Conservation (phyloP, 2,113 vertebrate species). For the Osmerus mordax region DNA sequence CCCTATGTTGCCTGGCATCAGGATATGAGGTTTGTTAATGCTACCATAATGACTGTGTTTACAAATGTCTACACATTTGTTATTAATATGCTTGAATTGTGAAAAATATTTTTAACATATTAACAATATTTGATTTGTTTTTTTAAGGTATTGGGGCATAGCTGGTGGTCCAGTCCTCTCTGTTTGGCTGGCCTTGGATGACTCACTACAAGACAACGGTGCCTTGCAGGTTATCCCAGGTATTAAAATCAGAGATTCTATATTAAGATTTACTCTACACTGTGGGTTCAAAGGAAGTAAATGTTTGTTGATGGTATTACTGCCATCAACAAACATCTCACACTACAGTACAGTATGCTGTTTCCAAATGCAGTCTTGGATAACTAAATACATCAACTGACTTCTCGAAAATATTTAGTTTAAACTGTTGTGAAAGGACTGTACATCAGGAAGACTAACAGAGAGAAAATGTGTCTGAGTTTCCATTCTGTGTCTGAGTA, state of each 20-base stretch:
- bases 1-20: constrained; percentile 80
- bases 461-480: neutral
- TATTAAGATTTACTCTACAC: neutral
- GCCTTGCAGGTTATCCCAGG: constrained; percentile 78
- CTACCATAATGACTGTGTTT: neutral
- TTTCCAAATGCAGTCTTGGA: too few relatives aligned
- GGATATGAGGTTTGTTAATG: constrained; percentile 71
- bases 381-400: too few relatives aligned
- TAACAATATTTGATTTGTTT: neutral
- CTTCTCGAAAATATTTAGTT: neutral
- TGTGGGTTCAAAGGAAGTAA: neutral
- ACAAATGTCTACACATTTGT: too few relatives aligned
- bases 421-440: neutral
- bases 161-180: constrained; percentile 74
- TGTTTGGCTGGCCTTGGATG: constrained; percentile 77
- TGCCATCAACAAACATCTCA: too few relatives aligned
- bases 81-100: too few relatives aligned
- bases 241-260: constrained; percentile 32
- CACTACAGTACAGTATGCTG: too few relatives aligned
- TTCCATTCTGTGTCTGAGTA: neutral
- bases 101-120: too few relatives aligned
- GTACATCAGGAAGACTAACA: too few relatives aligned
- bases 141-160: constrained; percentile 75
- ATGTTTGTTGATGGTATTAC: too few relatives aligned
- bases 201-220: constrained; percentile 72